Base-by-base conservation (phyloP, 2,113 vertebrate genomes). In the Pseudopodoces humilis region DNA sequence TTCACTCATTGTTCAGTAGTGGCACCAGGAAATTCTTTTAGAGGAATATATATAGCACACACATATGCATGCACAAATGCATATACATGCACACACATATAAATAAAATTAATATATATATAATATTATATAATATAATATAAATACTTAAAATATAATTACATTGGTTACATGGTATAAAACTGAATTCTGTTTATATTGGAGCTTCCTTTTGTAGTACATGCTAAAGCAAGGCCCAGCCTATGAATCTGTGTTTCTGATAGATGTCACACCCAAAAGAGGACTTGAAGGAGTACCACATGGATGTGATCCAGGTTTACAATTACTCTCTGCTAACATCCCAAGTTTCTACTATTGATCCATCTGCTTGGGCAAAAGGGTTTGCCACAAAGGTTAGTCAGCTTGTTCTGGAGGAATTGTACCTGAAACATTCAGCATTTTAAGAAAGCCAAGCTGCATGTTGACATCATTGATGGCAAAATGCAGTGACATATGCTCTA, bases 21-120 rank as follows among this genome's bases (percentile, higher is more conserved):
- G 8, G 14, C 43, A 68, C 9, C 35, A 60, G 67, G 31, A 86
- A 21, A 80, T 30, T 65, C 20, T 63, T 78, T 44, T 6, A 71
- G 14, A 62, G 22, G 22, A 70, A 31, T 55, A 62, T 41, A 19
- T 14, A 33, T 22, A 13, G 25, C 46, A 46, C 6, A 13, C 13
- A 39, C 1, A 46, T 2, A 25, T 1, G 24, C 13, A 43, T 7
- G 68, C 1, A n/a, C 3, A 59, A 11, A 59, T 22, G 33, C 41
- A 72, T 3, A 60, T 2, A 22, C 6, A 44, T 35, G 44, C 17
- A 44, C 18, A 64, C 9, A 41, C 3, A 43, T 2, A 17, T 4
- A 30, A 7, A 14, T 37, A 56, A 12, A 39, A 39, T 39, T 39
- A 39, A 50, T 4, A 37, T 5, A 27, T 23, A 17, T 46, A 67